Conservation (phyloP, 2,113 vertebrate species). For the Eptesicus fuscus region DNA sequence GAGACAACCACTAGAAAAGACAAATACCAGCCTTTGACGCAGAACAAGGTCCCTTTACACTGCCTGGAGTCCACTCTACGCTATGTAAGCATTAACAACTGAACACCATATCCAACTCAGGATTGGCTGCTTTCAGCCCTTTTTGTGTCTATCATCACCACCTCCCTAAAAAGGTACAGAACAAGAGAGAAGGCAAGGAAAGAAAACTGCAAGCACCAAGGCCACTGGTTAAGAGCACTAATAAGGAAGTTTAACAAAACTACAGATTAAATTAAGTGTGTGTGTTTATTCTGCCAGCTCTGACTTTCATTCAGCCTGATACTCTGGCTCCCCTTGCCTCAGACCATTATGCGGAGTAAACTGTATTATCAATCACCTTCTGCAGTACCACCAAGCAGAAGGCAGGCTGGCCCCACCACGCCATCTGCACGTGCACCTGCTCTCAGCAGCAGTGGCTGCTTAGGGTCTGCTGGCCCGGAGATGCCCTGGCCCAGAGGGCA, state of each 20-base stretch:
- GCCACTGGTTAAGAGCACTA: neutral
- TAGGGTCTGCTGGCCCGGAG: constrained; percentile 9
- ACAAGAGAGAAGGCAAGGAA: neutral
- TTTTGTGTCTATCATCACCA: neutral
- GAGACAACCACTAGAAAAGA: neutral
- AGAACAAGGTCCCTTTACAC: neutral
- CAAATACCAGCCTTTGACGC: neutral
- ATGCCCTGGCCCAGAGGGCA: neutral
- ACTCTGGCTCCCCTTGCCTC: neutral
- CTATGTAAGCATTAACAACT: rapidly evolving
- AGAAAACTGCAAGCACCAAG: neutral
- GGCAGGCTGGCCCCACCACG: neutral
- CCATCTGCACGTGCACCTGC: constrained; percentile 65
- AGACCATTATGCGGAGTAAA: constrained; percentile 2
- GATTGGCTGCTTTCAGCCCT: neutral
- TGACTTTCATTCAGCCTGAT: neutral
- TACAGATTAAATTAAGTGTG: neutral
- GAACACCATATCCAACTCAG: neutral
- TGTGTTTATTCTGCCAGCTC: neutral
- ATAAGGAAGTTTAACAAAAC: neutral
- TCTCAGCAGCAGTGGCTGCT: constrained; percentile 34
- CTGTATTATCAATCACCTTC: constrained; percentile 50
- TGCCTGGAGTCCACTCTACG: neutral
- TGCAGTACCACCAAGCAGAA: constrained; percentile 31
- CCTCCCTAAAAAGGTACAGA: neutral